phyloP scores from a whole-genome alignment of 1,140 invertebrate genomes.

The Coelopa frigida region DNA sequence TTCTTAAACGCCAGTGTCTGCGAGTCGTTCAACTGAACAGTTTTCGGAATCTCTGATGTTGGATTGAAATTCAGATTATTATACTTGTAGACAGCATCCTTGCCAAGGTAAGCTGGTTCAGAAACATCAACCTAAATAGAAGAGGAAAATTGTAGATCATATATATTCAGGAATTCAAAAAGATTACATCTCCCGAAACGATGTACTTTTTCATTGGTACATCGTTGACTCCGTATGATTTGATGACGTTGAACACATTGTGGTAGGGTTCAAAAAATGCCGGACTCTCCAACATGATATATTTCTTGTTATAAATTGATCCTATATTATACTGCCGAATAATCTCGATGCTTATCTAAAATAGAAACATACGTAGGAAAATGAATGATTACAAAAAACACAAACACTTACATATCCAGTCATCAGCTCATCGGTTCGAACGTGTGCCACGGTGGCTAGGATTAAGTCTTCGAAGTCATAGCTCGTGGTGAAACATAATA shows the following conservation, averaged over 20 bases:
- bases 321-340: slow-evolving; percentile 36
- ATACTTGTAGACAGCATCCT: slow-evolving; percentile 6
- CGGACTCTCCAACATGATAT: slow-evolving; percentile 58
- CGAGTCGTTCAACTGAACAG: slow-evolving; percentile 35
- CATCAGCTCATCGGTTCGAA: slow-evolving; percentile 46
- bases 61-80: slow-evolving; percentile 14
- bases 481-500: slow-evolving; percentile 59
- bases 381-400: not conserved
- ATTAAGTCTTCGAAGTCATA: slow-evolving; percentile 61
- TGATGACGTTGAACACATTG: slow-evolving; percentile 54
- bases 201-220: slow-evolving; percentile 62
- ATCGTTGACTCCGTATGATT: slow-evolving; percentile 47
- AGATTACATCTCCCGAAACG: slow-evolving; percentile 47
- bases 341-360: slow-evolving; percentile 49
- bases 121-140: slow-evolving; percentile 1
- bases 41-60: not conserved
- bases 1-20: slow-evolving; percentile 54
- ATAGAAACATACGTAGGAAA: slow-evolving; percentile 1
- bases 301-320: slow-evolving; percentile 42
- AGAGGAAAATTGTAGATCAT: not conserved
- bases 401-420: slow-evolving; percentile 47
- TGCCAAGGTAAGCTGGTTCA: slow-evolving; percentile 16
- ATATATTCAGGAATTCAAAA: not conserved
- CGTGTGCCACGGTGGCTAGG: slow-evolving; percentile 58
- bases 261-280: slow-evolving; percentile 65